Evolutionary conservation across 2,888 invertebrate species (phyloP).

Genomic region (Andrena haemorrhoa): DNA sequence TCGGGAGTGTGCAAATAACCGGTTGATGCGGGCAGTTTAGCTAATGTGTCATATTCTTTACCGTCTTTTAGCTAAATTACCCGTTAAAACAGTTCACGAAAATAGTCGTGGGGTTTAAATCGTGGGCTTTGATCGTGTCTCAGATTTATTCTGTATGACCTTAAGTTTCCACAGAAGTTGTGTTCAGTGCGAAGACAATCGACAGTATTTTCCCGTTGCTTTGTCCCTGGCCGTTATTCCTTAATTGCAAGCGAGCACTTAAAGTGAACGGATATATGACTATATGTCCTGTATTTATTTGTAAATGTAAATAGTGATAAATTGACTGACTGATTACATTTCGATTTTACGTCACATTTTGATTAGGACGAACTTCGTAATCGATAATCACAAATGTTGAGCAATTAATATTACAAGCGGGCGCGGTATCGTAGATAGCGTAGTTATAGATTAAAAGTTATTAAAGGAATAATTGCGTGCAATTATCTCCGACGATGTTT

Average conservation of each 20-base stretch:
- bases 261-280: too few species aligned
- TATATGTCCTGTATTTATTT: too few species aligned
- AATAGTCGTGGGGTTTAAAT: background rate
- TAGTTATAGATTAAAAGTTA: too few species aligned
- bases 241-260: background rate
- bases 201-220: background rate
- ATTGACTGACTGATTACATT: too few species aligned
- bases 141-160: conserved; percentile 3
- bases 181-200: background rate
- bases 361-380: too few species aligned
- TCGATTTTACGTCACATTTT: too few species aligned
- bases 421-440: too few species aligned
- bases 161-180: conserved; percentile 6
- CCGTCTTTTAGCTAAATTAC: background rate
- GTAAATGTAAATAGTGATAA: too few species aligned
- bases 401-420: too few species aligned
- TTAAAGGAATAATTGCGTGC: too few species aligned
- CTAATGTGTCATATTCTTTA: background rate
- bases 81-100: background rate
- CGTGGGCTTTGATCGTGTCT: conserved; percentile 18
- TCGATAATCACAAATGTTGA: too few species aligned
- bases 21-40: too few species aligned
- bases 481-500: background rate
- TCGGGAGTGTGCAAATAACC: background rate
- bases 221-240: background rate